Evolutionary conservation across 1,140 invertebrate species (phyloP), one percentile per base, ranked within the genome.

Genomic region (Nixonia krombeini): DNA sequence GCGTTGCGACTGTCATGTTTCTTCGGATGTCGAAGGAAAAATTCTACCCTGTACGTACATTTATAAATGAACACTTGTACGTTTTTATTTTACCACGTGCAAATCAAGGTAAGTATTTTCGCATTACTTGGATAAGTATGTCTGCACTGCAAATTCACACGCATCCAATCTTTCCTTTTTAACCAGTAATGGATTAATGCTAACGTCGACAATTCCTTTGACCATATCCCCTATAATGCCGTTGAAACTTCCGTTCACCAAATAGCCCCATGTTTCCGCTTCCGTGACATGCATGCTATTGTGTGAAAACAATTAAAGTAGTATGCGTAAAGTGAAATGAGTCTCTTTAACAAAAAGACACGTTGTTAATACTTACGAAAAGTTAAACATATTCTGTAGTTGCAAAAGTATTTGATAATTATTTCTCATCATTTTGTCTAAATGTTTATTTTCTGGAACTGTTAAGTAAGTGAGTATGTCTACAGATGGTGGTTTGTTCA

Each of bases 1-100:
- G n/a, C 87, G 52, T 88, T 89, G 37, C 86, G 85, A 59, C 90
- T 81, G 15, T 86, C 86, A 63, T 80, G 87, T 1, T 85, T 86
- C 47, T 86, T 89, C 0, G 90, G 90, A 79, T 91, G 89, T 7
- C 89, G 85, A 50, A 91, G 88, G 38, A 91, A 88, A 59, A 91
- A 89, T 44, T 83, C 86, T 1, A 86, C 83, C 46, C 88, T 89
- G 16, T 1, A 55, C n/a, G n/a, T n/a, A n/a, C n/a, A n/a, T n/a
- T n/a, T n/a, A n/a, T n/a, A n/a, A n/a, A n/a, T n/a, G n/a, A n/a
- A n/a, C n/a, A n/a, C n/a, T n/a, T n/a, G n/a, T n/a, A n/a, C n/a
- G n/a, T n/a, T n/a, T n/a, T n/a, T n/a, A n/a, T n/a, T n/a, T n/a
- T n/a, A n/a, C n/a, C 25, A 18, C 0, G 35, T 18, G 4, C 38